These are phyloP conservation scores for Drosophila mettleri DNA, from an alignment of 2,888 invertebrate species.

Conservation along the genomic window DNA sequence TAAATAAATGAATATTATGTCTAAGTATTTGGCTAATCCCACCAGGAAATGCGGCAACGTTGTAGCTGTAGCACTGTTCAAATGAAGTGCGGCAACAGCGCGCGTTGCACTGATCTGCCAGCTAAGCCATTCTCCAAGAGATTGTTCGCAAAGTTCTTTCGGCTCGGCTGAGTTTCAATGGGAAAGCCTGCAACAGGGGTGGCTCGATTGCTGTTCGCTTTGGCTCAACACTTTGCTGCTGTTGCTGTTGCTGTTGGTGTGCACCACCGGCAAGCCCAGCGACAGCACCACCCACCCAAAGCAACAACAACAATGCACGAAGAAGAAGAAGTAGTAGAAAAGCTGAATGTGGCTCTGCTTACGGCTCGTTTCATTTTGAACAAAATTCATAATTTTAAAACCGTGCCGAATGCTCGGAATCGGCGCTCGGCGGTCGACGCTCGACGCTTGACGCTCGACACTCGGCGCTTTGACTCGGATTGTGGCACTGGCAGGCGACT, in stretches of 20 bases:
- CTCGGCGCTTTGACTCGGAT: conserved; percentile 11
- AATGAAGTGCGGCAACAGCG: conserved; percentile 7
- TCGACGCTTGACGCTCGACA: background rate
- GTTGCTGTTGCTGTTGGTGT: conserved; percentile 46
- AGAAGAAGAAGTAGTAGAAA: conserved; percentile 4
- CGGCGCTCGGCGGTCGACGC: conserved; percentile 3
- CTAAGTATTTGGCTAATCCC: too few relatives aligned
- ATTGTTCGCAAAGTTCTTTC: conserved; percentile 21
- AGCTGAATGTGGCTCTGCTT: conserved; percentile 32
- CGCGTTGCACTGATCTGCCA: conserved; percentile 28
- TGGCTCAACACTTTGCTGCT: conserved; percentile 45
- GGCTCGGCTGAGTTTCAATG: conserved; percentile 14
- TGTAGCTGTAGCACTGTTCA: background rate
- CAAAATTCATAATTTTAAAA: conserved; percentile 77
- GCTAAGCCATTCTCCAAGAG: conserved; percentile 30
- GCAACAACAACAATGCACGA: background rate
- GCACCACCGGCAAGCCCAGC: conserved; percentile 56
- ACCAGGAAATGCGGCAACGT: background rate
- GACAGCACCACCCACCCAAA: conserved; percentile 41
- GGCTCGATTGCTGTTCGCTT: conserved; percentile 39
- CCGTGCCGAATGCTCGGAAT: conserved; percentile 57
- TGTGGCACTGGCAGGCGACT: conserved; percentile 30
- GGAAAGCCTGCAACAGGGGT: conserved; percentile 40
- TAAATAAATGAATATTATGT: too few relatives aligned
- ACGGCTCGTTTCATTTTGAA: conserved; percentile 68